Evolutionary conservation across 2,113 vertebrate genomes (phyloP).

Genomic region (Varanus salvator): DNA sequence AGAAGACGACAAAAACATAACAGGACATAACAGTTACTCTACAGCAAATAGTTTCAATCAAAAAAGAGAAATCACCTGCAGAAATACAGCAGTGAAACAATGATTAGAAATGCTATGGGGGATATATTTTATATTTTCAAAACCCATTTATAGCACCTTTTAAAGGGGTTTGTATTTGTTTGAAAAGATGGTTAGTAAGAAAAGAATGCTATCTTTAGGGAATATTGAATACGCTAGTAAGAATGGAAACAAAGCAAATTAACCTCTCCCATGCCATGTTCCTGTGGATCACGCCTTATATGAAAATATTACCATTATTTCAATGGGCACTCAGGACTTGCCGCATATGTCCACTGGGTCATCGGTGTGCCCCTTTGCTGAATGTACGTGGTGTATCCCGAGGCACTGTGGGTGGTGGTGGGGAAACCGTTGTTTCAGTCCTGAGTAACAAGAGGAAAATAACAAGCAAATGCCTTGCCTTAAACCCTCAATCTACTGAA

Average conservation of each 20-base stretch:
- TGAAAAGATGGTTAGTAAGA: constrained; percentile 72
- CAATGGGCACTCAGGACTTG: constrained; percentile 79
- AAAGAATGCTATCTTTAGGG: constrained; percentile 59
- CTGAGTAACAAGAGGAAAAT: constrained; percentile 64
- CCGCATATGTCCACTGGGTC: constrained; percentile 71
- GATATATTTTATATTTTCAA: constrained; percentile 76
- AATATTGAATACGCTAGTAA: constrained; percentile 69
- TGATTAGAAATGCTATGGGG: constrained; percentile 66
- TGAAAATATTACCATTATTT: constrained; percentile 71
- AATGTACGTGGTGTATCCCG: constrained; percentile 76
- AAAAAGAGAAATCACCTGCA: constrained; percentile 86
- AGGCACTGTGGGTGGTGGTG: constrained; percentile 71
- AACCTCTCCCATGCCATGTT: constrained; percentile 77
- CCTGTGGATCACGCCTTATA: constrained; percentile 79
- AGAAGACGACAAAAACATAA: constrained; percentile 61
- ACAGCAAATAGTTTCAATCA: constrained; percentile 87
- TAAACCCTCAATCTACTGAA: constrained; percentile 92
- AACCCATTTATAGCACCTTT: constrained; percentile 80
- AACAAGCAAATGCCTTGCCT: constrained; percentile 88
- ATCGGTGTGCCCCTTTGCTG: constrained; percentile 71
- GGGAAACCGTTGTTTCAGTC: constrained; percentile 57
- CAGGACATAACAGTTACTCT: constrained; percentile 78
- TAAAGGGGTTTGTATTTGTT: constrained; percentile 77
- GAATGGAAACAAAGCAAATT: constrained; percentile 72
- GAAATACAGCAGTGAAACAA: constrained; percentile 72